phyloP scores from a whole-genome alignment of 2,797 vertebrate genomes.

The Poeciliopsis turneri region DNA sequence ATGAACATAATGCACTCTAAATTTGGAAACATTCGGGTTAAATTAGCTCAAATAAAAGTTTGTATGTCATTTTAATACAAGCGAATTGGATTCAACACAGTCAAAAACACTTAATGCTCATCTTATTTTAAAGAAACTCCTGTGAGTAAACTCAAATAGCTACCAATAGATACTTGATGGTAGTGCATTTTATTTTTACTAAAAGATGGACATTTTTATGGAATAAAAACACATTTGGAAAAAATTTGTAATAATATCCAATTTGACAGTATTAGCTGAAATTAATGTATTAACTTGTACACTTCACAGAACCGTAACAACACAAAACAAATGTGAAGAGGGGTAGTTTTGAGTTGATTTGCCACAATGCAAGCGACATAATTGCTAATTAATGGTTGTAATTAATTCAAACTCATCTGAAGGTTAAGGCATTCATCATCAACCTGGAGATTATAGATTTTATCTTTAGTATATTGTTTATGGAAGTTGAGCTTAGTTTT shows the following conservation, averaged over 20 bases:
- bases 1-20: constrained; percentile 56
- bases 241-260: background rate
- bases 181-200: background rate
- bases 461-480: background rate
- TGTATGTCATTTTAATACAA: constrained; percentile 2
- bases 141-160: background rate
- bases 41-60: constrained; percentile 20
- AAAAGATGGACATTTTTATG: background rate
- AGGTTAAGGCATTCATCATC: background rate
- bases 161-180: background rate
- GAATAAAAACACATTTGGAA: too few species aligned
- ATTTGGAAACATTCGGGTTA: constrained; percentile 12
- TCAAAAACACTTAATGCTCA: background rate
- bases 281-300: background rate
- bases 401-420: background rate
- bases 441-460: background rate
- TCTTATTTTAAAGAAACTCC: constrained; percentile 22
- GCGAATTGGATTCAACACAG: constrained; percentile 10
- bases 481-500: background rate
- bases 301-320: background rate
- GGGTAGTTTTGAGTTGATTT: background rate
- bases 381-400: background rate
- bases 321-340: background rate
- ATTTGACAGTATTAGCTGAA: background rate
- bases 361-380: background rate